Evolutionary conservation across 1,140 invertebrate species (phyloP).

Genomic region (Drosophila littoralis): DNA sequence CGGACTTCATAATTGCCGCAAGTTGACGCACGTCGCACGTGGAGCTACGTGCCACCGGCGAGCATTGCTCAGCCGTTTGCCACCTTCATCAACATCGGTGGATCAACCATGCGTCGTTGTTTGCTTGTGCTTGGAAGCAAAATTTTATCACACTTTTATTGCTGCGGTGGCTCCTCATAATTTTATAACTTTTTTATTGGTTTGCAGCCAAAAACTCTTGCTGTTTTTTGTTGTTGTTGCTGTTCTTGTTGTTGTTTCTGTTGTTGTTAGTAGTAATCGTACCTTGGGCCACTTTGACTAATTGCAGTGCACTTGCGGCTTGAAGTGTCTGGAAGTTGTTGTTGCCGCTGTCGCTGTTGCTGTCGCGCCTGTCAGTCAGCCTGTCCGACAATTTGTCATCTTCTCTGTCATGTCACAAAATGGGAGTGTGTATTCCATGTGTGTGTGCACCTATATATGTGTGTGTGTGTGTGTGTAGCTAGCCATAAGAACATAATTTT

Average conservation of each 20-base stretch:
- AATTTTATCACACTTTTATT: constrained; percentile 69
- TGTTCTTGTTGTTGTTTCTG: constrained; percentile 32
- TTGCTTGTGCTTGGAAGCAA: constrained; percentile 46
- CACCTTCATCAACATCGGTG: constrained; percentile 14
- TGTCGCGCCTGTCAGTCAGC: constrained; percentile 67
- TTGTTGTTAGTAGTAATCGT: constrained; percentile 20
- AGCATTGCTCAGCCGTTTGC: constrained; percentile 4
- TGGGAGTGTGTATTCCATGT: constrained; percentile 32
- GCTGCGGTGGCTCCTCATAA: constrained; percentile 47
- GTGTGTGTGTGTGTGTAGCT: constrained; percentile 15
- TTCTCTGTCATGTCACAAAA: constrained; percentile 76
- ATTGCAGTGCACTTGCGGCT: constrained; percentile 76
- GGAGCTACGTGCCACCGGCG: constrained; percentile 66
- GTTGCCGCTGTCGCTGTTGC: constrained; percentile 31
- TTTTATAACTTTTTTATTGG: constrained; percentile 60
- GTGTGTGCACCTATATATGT: constrained; percentile 25
- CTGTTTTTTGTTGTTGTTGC: constrained; percentile 34
- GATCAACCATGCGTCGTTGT: constrained; percentile 5
- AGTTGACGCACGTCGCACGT: constrained; percentile 77
- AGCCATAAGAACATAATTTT: constrained; percentile 59
- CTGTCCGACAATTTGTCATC: constrained; percentile 78
- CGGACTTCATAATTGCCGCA: constrained; percentile 78
- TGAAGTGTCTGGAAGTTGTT: constrained; percentile 58
- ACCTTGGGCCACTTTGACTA: constrained; percentile 73
- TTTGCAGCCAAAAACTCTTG: constrained; percentile 61